Conservation (phyloP, 2,113 vertebrate species). For the Heloderma charlesbogerti region DNA sequence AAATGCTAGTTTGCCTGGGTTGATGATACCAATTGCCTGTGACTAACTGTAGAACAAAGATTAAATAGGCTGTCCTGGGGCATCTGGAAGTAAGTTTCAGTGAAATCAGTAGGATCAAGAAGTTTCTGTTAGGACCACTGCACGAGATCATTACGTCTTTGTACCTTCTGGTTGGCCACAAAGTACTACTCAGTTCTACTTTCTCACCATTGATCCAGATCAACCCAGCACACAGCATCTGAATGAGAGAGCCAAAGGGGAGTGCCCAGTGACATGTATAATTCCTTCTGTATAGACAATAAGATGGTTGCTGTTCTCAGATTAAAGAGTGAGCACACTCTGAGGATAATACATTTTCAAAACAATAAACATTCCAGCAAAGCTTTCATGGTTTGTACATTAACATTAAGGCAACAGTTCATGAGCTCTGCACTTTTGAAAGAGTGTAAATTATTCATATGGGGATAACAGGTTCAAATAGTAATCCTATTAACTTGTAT, state of each 20-base stretch:
- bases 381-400: slow-evolving; percentile 8
- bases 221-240: neutral
- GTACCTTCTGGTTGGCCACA: neutral
- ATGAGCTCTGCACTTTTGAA: neutral
- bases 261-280: neutral
- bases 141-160: neutral
- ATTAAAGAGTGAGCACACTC: neutral
- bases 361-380: slow-evolving; percentile 10
- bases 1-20: neutral
- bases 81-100: neutral
- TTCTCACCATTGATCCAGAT: neutral
- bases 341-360: slow-evolving; percentile 5
- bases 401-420: neutral
- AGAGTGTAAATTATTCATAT: neutral
- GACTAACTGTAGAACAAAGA: neutral
- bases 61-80: neutral
- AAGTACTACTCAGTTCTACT: neutral
- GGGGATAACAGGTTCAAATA: neutral
- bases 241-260: neutral
- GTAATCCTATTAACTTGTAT: neutral
- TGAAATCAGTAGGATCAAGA: neutral
- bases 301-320: neutral
- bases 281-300: neutral
- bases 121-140: neutral
- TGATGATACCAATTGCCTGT: neutral